Percentiles rank a stretch among this genome's conserved stretches.
Evolutionary conservation across 2,888 invertebrate species (phyloP).

Genomic region (Glyphotaelius pellucidus): DNA sequence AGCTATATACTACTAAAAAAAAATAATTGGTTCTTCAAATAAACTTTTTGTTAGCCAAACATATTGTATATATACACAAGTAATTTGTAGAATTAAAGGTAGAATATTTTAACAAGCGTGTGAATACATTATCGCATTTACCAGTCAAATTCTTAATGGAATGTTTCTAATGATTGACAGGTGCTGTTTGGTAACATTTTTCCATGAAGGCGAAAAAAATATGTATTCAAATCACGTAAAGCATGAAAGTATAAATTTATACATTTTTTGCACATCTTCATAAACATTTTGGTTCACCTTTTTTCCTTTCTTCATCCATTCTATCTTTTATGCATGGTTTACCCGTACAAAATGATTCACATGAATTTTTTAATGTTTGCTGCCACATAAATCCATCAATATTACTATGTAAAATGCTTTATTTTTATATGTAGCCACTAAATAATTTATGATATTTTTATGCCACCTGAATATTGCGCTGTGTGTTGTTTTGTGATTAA

Average conservation of each 20-base stretch:
- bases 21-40: neutral
- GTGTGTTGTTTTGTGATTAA: neutral
- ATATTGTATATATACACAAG: neutral
- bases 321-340: neutral
- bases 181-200: neutral
- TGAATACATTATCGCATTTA: neutral
- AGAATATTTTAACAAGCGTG: neutral
- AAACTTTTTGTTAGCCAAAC: neutral
- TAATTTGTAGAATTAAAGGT: neutral
- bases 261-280: neutral
- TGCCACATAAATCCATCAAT: neutral
- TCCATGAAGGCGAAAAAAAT: neutral
- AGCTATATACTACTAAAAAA: neutral
- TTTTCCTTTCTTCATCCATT: neutral
- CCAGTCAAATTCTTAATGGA: neutral
- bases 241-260: neutral
- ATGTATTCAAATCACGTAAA: neutral
- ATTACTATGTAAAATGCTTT: neutral
- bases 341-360: neutral
- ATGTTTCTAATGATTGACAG: neutral
- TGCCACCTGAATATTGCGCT: neutral
- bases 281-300: neutral
- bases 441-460: neutral
- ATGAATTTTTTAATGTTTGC: neutral
- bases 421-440: neutral